Conservation (phyloP, 1,140 invertebrate genomes). For the Cydia splendana region DNA sequence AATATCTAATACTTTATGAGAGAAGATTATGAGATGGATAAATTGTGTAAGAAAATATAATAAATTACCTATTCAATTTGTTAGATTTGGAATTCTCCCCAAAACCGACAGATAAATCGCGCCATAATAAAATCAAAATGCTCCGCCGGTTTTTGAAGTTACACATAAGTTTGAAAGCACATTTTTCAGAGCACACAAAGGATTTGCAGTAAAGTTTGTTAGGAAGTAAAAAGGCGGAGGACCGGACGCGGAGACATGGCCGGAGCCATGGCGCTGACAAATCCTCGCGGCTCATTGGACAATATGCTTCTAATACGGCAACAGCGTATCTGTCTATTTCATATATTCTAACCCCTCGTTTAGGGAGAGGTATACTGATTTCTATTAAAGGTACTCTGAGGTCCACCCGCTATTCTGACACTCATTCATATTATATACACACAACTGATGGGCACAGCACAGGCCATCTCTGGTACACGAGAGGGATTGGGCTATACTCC, state of each 20-base stretch:
- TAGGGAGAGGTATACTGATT: no score
- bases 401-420: no score
- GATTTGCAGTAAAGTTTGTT: slow-evolving; percentile 28
- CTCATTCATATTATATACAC: no score
- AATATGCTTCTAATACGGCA: neutral
- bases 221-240: slow-evolving; percentile 28
- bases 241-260: slow-evolving; percentile 14
- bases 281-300: slow-evolving; percentile 7
- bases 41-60: neutral
- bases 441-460: no score
- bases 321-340: neutral
- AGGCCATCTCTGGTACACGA: no score
- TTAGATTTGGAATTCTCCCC: neutral
- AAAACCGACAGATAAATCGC: slow-evolving; percentile 11
- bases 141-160: slow-evolving; percentile 11
- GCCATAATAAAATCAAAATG: slow-evolving; percentile 22
- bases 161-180: slow-evolving; percentile 27
- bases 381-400: no score
- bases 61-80: neutral
- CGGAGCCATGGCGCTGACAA: neutral
- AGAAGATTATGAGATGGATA: no score
- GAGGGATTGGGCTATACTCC: no score
- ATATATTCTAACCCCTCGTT: no score
- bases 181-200: slow-evolving; percentile 28
- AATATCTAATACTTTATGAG: no score